Evolutionary conservation across 2,113 vertebrate genomes (phyloP).

Genomic region (Salvelinus fontinalis): DNA sequence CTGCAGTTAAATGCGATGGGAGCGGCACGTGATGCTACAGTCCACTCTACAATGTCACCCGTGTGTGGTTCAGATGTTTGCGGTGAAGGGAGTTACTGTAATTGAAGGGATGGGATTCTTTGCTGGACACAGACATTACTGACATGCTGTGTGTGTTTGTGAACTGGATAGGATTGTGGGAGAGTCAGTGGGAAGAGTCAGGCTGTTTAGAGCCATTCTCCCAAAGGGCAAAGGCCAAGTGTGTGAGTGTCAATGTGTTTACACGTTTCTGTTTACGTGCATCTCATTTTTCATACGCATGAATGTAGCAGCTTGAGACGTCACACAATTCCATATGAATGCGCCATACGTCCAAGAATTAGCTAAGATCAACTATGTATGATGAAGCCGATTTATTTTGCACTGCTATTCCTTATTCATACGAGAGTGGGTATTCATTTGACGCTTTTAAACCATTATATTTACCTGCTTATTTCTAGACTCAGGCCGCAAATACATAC

Average conservation of each 20-base stretch:
- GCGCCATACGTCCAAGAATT: too few relatives aligned
- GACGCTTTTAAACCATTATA: too few relatives aligned
- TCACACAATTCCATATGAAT: not conserved
- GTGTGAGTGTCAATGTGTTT: not conserved
- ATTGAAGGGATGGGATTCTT: slow-evolving; percentile 12
- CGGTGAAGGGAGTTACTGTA: slow-evolving; percentile 9
- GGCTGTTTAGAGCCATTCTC: slow-evolving; percentile 6
- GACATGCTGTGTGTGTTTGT: not conserved
- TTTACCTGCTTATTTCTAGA: too few relatives aligned
- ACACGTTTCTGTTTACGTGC: not conserved
- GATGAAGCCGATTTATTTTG: too few relatives aligned
- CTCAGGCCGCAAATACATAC: too few relatives aligned
- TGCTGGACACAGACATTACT: slow-evolving; percentile 10
- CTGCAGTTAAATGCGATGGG: too few relatives aligned
- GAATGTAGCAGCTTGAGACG: not conserved
- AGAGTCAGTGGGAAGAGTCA: not conserved
- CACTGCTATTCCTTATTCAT: too few relatives aligned
- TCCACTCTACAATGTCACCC: slow-evolving; percentile 32
- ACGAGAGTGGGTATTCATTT: too few relatives aligned
- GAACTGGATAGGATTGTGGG: not conserved
- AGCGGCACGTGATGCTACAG: too few relatives aligned
- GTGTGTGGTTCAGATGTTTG: slow-evolving; percentile 47
- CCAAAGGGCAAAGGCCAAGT: not conserved
- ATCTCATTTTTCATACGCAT: not conserved
- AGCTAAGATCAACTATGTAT: too few relatives aligned